Percentiles rank a stretch among this genome's conserved stretches.
These are phyloP conservation scores for Sceliomorpha sp. DNA, from an alignment of 2,888 invertebrate species.

Conservation along the genomic window DNA sequence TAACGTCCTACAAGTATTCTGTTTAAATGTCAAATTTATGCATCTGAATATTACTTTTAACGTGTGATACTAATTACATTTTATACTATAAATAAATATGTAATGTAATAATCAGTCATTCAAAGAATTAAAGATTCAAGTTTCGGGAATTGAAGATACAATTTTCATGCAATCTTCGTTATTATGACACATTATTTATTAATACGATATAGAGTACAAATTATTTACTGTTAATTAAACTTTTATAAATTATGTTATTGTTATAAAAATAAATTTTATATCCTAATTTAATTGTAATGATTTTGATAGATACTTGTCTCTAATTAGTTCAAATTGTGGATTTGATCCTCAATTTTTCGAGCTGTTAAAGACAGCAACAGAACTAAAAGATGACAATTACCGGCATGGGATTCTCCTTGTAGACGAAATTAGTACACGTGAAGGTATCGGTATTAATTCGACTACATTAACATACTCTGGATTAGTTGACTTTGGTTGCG, in stretches of 20 bases:
- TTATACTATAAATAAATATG: too few relatives aligned
- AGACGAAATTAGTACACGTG: slow-evolving; percentile 4
- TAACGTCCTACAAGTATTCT: not conserved
- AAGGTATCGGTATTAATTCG: slow-evolving; percentile 9
- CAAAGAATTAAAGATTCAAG: too few relatives aligned
- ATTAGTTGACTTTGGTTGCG: slow-evolving; percentile 13
- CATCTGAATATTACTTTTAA: not conserved
- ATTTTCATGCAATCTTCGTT: too few relatives aligned
- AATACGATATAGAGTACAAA: slow-evolving; percentile 3
- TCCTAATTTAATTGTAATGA: not conserved
- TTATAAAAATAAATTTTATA: not conserved
- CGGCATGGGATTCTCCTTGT: not conserved
- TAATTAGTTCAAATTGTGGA: not conserved
- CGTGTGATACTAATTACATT: too few relatives aligned
- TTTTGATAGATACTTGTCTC: not conserved
- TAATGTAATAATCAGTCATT: too few relatives aligned
- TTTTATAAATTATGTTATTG: not conserved
- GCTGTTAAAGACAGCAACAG: not conserved
- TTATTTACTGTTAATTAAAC: not conserved
- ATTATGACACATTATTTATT: too few relatives aligned
- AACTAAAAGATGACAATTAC: not conserved
- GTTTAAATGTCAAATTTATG: too few relatives aligned
- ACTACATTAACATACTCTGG: slow-evolving; percentile 8
- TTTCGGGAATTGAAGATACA: too few relatives aligned
- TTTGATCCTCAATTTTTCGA: not conserved